Evolutionary conservation across 2,113 vertebrate species (phyloP).

Genomic region (Vanacampus margaritifer): DNA sequence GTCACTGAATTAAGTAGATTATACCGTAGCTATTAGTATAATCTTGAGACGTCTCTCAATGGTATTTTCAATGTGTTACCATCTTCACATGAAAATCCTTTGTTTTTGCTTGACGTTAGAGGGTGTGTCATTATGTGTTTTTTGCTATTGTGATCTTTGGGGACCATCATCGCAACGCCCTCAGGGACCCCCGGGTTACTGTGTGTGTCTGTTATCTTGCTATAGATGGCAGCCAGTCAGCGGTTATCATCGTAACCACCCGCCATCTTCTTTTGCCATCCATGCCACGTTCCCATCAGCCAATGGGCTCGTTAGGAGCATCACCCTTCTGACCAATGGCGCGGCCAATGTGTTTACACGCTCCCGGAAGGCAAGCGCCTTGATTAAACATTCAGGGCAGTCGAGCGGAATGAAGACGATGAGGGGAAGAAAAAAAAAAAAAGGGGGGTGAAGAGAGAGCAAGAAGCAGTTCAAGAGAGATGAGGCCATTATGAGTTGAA

Average conservation of each 20-base stretch:
- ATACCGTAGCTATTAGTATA: background rate
- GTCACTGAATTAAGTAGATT: background rate
- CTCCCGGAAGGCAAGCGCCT: slow-evolving; percentile 57
- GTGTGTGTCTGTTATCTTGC: slow-evolving; percentile 20
- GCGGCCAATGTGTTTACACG: slow-evolving; percentile 56
- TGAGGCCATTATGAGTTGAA: slow-evolving; percentile 57
- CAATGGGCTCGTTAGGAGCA: slow-evolving; percentile 45
- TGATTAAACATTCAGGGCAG: slow-evolving; percentile 70
- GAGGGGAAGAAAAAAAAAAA: background rate
- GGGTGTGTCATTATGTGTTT: slow-evolving; percentile 65
- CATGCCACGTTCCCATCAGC: slow-evolving; percentile 39
- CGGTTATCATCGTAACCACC: slow-evolving; percentile 56
- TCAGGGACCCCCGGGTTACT: slow-evolving; percentile 18
- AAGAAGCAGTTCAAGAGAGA: slow-evolving; percentile 22
- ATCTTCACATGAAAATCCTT: slow-evolving; percentile 41
- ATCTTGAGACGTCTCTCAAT: background rate
- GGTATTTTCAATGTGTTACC: background rate
- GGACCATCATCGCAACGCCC: slow-evolving; percentile 48
- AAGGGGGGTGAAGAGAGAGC: slow-evolving; percentile 10
- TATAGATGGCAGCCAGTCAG: slow-evolving; percentile 43
- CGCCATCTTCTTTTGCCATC: slow-evolving; percentile 48
- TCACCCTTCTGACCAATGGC: slow-evolving; percentile 58
- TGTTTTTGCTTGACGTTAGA: slow-evolving; percentile 61
- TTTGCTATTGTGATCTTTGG: slow-evolving; percentile 43
- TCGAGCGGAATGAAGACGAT: slow-evolving; percentile 54